Evolutionary conservation across 92 coral and sea anemone genomes (phyloP).

Genomic region (Palythoa caribaeorum): DNA sequence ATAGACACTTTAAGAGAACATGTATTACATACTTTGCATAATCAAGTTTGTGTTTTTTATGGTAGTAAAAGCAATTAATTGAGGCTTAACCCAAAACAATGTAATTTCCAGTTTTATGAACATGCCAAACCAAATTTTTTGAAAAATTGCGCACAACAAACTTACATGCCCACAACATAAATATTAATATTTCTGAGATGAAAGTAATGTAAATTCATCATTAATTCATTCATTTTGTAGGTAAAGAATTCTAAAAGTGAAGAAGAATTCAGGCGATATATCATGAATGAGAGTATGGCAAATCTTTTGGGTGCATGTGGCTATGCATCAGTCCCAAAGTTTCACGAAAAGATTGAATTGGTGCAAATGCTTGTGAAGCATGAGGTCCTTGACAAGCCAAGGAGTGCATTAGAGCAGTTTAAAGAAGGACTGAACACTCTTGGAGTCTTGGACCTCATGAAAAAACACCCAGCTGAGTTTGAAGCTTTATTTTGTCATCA

Average conservation of each 20-base stretch:
- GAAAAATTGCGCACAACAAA: not conserved
- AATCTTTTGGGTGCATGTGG: not conserved
- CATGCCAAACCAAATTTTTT: not conserved
- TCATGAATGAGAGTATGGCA: not conserved
- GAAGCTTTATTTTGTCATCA: not conserved
- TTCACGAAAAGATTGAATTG: constrained; percentile 18
- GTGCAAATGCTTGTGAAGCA: constrained; percentile 31
- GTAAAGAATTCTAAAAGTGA: not conserved
- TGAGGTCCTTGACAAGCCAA: constrained; percentile 32
- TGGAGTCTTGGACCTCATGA: constrained; percentile 38
- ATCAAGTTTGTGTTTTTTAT: not conserved
- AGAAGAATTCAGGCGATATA: not conserved
- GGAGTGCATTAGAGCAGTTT: constrained; percentile 54
- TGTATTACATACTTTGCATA: not conserved
- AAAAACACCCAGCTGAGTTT: constrained; percentile 38
- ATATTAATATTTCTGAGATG: too few relatives aligned
- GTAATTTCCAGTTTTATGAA: not conserved
- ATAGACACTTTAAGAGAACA: not conserved
- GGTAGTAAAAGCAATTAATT: not conserved
- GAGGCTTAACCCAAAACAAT: not conserved
- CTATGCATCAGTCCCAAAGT: constrained; percentile 2
- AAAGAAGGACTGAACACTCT: constrained; percentile 59
- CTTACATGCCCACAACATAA: too few relatives aligned
- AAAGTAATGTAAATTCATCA: too few relatives aligned
- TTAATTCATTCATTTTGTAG: not conserved